phyloP scores from a whole-genome alignment of 2,113 vertebrate species.

The Sterrhoptilus dennistouni region DNA sequence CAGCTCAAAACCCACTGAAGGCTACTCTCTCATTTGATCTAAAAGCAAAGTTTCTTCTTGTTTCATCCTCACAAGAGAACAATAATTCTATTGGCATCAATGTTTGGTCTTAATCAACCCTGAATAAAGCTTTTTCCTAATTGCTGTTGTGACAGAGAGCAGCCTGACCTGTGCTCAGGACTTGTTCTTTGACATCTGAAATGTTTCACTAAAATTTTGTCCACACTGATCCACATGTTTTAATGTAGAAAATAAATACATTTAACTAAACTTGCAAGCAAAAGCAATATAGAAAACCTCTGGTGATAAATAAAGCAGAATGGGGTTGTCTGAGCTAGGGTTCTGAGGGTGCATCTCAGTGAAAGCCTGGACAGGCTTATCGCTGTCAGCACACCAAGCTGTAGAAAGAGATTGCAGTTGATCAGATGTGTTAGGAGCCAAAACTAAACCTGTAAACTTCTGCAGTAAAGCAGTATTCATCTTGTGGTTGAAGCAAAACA shows the following conservation, averaged over 20 bases:
- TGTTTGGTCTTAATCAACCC: neutral
- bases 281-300: neutral
- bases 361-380: neutral
- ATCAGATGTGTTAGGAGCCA: neutral
- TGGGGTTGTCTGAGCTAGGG: neutral
- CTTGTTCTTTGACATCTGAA: accelerated
- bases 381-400: neutral
- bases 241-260: neutral
- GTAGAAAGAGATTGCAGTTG: neutral
- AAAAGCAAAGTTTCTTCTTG: neutral
- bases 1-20: neutral
- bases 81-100: neutral
- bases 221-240: neutral
- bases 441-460: neutral
- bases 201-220: neutral
- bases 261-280: neutral
- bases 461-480: neutral
- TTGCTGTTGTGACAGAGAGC: neutral
- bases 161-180: neutral
- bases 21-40: neutral
- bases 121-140: neutral
- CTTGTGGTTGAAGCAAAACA: neutral
- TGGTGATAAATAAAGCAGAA: neutral
- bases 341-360: neutral
- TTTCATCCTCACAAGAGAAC: neutral